phyloP scores from a whole-genome alignment of 1,140 invertebrate genomes.

The Choristoneura fumiferana region DNA sequence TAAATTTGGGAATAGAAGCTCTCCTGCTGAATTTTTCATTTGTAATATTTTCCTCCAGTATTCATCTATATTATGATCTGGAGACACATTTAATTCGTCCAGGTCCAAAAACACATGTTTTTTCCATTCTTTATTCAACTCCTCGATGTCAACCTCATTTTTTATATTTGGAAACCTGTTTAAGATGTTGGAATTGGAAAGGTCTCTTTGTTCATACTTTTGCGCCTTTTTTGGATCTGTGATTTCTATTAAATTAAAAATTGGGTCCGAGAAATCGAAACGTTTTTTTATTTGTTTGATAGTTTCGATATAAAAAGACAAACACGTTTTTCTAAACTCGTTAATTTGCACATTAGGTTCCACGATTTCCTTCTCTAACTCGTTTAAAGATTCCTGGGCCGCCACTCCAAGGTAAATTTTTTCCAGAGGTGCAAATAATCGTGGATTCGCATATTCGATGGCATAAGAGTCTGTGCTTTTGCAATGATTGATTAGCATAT shows the following conservation, averaged over 20 bases:
- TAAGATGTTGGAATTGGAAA: conserved; percentile 20
- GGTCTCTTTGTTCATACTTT: conserved; percentile 22
- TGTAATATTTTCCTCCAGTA: conserved; percentile 15
- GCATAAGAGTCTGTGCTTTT: conserved; percentile 22
- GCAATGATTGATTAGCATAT: conserved; percentile 21
- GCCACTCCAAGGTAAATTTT: conserved; percentile 24
- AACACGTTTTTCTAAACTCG: conserved; percentile 24
- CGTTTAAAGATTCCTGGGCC: conserved; percentile 22
- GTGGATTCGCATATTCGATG: conserved; percentile 23
- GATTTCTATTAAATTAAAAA: conserved; percentile 21
- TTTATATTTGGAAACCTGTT: conserved; percentile 25
- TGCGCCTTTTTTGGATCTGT: conserved; percentile 23
- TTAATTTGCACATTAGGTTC: conserved; percentile 15
- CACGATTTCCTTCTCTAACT: conserved; percentile 17
- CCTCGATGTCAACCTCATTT: background rate
- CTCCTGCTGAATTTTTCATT: conserved; percentile 19
- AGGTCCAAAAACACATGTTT: background rate
- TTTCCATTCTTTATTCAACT: background rate
- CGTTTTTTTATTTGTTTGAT: conserved; percentile 24
- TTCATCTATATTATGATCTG: background rate
- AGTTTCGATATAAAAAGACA: conserved; percentile 28
- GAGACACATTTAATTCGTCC: background rate
- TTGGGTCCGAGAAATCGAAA: conserved; percentile 23
- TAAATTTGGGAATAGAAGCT: conserved; percentile 29
- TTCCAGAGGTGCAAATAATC: conserved; percentile 22